Conservation (phyloP, 2,888 invertebrate genomes). For the Bembecia ichneumoniformis region DNA sequence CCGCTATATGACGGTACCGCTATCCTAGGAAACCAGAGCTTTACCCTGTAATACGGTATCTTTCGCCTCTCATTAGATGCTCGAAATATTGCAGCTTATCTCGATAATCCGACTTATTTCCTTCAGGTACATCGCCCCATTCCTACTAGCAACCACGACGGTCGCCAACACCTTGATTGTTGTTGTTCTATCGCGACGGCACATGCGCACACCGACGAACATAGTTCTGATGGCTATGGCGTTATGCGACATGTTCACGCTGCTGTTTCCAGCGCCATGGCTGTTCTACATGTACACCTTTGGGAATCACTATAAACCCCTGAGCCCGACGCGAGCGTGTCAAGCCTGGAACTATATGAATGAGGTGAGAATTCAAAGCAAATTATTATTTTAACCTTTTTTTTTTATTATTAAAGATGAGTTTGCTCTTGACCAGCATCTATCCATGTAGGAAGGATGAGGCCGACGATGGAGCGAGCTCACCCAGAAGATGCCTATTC, state of each 20-base stretch:
- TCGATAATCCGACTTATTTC: background rate
- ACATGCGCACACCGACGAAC: slow-evolving; percentile 94
- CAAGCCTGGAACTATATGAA: slow-evolving; percentile 86
- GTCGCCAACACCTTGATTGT: slow-evolving; percentile 93
- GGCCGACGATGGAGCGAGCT: no score
- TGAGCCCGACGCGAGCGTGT: slow-evolving; percentile 82
- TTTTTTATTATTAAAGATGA: no score
- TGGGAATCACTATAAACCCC: slow-evolving; percentile 86
- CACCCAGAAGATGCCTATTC: no score
- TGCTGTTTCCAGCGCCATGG: slow-evolving; percentile 91
- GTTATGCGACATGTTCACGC: slow-evolving; percentile 93
- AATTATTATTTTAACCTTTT: background rate
- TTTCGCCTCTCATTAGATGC: no score
- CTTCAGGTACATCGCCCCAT: slow-evolving; percentile 79
- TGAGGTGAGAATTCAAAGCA: slow-evolving; percentile 82
- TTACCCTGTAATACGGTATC: no score
- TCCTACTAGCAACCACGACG: slow-evolving; percentile 88
- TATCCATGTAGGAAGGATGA: no score
- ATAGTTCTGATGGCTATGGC: slow-evolving; percentile 97
- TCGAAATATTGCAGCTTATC: no score
- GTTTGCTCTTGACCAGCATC: no score
- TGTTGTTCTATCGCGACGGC: slow-evolving; percentile 88
- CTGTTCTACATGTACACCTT: slow-evolving; percentile 93
- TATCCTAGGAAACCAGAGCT: no score
- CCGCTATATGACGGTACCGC: no score